Base-by-base conservation (phyloP, 2,888 invertebrate species). In the Amiota communis region DNA sequence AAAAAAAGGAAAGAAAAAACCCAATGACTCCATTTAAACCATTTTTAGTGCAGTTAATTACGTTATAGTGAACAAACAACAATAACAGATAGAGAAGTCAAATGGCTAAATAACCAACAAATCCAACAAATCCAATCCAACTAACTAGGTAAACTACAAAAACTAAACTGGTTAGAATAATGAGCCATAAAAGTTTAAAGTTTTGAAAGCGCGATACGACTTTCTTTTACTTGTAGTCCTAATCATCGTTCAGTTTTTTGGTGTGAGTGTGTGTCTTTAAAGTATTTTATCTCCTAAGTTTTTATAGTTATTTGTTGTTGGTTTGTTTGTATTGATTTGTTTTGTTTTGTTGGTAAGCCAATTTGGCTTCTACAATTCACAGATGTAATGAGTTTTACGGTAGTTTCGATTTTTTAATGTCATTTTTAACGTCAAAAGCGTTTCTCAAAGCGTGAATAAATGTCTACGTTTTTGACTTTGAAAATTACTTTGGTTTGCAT, bases 1-100 rank as follows among this genome's bases (percentile, higher is more conserved):
- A 36, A 23, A 1, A 23, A 23, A 23, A 23, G 3, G 3, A 23
- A 23, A 36, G 36, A 36, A 36, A 36, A 2, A 17, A 23, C 59
- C 59, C 17, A 63, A 68, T 68, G 67, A 68, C 67, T 51, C 6
- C 53, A 68, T 53, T 68, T 68, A 49, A 20, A 12, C 12, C 47
- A n/a, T 68, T 68, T 36, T 53, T 51, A 68, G 67, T 68, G 53
- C 20, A 53, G 51, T 23, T 48, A 65, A 47, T 61, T 17, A 20
- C 9, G 61, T 11, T 61, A 12, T 53, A 53, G 48, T n/a, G 17
- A 15, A 48, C 15, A 48, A 64, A 64, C 46, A 64, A 64, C 8
- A 61, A 17, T 10, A 64, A 36, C 47, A 23, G 61, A 23, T 46
- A 23, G 2, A 46, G 46, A 46, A 11, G 23, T 20, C 49, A 17